Conservation (phyloP, 2,797 vertebrate species). For the Pygocentrus nattereri region DNA sequence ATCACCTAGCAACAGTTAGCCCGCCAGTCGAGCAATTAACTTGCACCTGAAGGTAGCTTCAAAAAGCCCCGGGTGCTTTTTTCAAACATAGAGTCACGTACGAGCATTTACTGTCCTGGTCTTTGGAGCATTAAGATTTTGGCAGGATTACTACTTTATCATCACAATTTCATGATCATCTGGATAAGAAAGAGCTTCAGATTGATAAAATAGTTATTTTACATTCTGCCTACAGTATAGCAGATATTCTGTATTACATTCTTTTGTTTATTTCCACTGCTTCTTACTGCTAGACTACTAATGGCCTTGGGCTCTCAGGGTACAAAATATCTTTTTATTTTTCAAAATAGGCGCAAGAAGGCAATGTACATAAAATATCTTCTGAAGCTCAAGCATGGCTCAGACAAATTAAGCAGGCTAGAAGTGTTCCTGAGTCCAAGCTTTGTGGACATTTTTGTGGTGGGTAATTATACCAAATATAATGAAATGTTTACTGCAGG, state of each 20-base stretch:
- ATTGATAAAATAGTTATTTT: background rate
- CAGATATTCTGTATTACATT: background rate
- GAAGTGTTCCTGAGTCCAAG: background rate
- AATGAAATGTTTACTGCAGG: background rate
- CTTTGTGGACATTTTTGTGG: background rate
- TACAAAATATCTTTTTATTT: too few relatives aligned
- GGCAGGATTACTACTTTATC: too few relatives aligned
- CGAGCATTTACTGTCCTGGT: background rate
- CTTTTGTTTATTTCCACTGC: background rate
- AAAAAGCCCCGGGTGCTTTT: conserved; percentile 38
- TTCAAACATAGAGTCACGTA: conserved; percentile 9
- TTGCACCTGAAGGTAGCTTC: conserved; percentile 41
- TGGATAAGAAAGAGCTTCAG: background rate
- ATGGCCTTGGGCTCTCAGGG: background rate
- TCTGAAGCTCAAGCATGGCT: background rate
- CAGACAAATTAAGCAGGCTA: background rate
- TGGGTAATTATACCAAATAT: background rate
- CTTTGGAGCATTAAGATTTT: background rate
- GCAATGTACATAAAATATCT: background rate
- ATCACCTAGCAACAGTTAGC: conserved; percentile 59
- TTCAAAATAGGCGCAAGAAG: too few relatives aligned
- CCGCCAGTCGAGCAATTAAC: conserved; percentile 50
- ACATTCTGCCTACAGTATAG: background rate
- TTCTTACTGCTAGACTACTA: background rate
- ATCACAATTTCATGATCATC: background rate